Base-by-base conservation (phyloP, 2,888 invertebrate genomes). In the Seladonia tumulorum region DNA sequence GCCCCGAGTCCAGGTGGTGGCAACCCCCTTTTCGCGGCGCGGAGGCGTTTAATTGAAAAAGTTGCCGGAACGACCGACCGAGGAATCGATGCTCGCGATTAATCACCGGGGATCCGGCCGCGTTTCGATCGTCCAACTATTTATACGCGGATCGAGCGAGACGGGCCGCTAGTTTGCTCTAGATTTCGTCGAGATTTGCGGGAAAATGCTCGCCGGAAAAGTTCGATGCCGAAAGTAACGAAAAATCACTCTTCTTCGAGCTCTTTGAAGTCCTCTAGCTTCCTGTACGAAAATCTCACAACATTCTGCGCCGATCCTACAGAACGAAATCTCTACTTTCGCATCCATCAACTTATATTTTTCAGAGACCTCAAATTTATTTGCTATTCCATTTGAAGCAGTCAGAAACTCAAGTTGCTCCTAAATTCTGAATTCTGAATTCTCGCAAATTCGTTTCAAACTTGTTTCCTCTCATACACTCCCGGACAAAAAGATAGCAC, bases 11-110 rank as follows among this genome's bases (percentile, higher is more conserved):
- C 80, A 39, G 18, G 10, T 10, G 22, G 1, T 35, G 5, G 35
- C 68, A 72, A 66, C 53, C 71, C 53, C 45, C 12, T 78, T 35
- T 66, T 71, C 66, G 70, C 45, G 16, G 68, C 53, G 60, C 80
- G 60, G 29, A n/a, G 47, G 39, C 47, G 75, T 72, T 78, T 85
- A 85, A 86, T 86, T 82, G 86, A 85, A 85, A 86, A 85, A 86
- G 85, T 86, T 86, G 42, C 73, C 68, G 71, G 70, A 72, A 63
- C n/a, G 47, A 25, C 39, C 76, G 60, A 79, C 63, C 60, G 53
- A 66, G 63, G 74, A 83, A 83, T 80, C 84, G 49, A 76, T 53
- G 79, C 68, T 66, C 22, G 35, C 83, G 76, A 83, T 85, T 79
- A 76, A 79, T 79, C 68, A 76, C 18, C 42, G 53, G 68, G 60